Conservation (phyloP, 2,888 invertebrate genomes). For the Erynnis tages region DNA sequence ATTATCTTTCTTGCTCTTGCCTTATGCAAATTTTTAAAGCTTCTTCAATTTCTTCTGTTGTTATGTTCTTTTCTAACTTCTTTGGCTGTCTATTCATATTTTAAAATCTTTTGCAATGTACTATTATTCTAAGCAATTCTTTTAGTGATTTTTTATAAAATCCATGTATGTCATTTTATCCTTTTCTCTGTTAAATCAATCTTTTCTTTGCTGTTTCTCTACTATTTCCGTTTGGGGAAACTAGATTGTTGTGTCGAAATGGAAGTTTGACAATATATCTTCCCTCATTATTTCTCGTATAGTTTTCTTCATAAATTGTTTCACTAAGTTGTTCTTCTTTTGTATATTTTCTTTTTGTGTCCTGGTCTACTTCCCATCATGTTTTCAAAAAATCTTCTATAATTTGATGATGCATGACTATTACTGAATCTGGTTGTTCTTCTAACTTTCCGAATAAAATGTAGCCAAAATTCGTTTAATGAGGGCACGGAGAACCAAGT, state of each 20-base stretch:
- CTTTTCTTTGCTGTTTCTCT: constrained; percentile 34
- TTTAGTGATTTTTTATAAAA: constrained; percentile 16
- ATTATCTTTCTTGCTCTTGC: constrained; percentile 29
- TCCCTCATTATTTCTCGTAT: constrained; percentile 30
- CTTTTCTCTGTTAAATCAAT: constrained; percentile 21
- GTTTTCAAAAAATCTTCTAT: constrained; percentile 28
- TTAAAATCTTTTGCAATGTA: constrained; percentile 11
- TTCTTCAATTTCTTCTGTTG: constrained; percentile 28
- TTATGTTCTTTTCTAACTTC: neutral
- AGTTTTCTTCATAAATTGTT: constrained; percentile 31
- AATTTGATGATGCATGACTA: constrained; percentile 33
- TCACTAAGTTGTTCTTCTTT: constrained; percentile 35
- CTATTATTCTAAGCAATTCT: constrained; percentile 7
- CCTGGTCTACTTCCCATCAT: constrained; percentile 31
- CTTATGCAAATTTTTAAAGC: constrained; percentile 30
- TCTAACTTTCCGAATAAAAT: constrained; percentile 32
- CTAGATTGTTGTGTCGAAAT: constrained; percentile 27
- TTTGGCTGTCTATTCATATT: constrained; percentile 7
- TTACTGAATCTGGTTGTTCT: constrained; percentile 9
- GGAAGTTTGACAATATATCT: constrained; percentile 36
- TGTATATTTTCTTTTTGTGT: constrained; percentile 29
- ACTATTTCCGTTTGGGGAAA: constrained; percentile 29
- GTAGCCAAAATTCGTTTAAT: constrained; percentile 34
- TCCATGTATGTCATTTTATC: constrained; percentile 25
- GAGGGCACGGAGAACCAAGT: constrained; percentile 34